Conservation (phyloP, 2,113 vertebrate genomes). For the Paradoxurus hermaphroditus region DNA sequence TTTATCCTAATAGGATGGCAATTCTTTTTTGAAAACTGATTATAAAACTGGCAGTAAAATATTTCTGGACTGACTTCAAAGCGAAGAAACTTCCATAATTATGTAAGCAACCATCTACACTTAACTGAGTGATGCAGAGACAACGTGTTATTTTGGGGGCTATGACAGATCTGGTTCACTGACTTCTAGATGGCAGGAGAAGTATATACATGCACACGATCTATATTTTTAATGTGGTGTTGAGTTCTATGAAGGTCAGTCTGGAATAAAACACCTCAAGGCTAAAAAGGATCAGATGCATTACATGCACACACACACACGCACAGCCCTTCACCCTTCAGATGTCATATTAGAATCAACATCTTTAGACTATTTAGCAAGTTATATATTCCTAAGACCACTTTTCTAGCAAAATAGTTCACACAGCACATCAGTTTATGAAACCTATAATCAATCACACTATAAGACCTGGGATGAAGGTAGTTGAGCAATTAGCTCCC, state of each 20-base stretch:
- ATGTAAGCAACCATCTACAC: constrained; percentile 9
- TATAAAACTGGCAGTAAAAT: not conserved
- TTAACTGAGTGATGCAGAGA: not conserved
- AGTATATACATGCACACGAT: not conserved
- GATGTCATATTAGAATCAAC: not conserved
- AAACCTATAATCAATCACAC: not conserved
- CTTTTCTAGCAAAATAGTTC: not conserved
- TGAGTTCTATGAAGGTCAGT: constrained; percentile 52
- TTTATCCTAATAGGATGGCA: not conserved
- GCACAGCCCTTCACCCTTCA: not conserved
- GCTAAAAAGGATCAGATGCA: not conserved
- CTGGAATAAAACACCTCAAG: constrained; percentile 32
- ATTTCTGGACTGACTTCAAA: constrained; percentile 31
- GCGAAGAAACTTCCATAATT: constrained; percentile 6
- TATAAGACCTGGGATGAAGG: not conserved
- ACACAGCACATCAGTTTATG: not conserved
- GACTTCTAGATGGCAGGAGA: constrained; percentile 18
- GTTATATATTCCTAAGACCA: not conserved
- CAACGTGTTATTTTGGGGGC: constrained; percentile 28
- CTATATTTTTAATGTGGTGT: constrained; percentile 37
- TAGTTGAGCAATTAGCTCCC: not conserved
- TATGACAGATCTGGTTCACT: not conserved
- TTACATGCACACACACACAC: not conserved
- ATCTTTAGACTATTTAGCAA: not conserved
- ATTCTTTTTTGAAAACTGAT: constrained; percentile 5